Evolutionary conservation across 2,797 vertebrate species (phyloP), one percentile per base, ranked within the genome.

Genomic region (Phrynocephalus guinanensis): DNA sequence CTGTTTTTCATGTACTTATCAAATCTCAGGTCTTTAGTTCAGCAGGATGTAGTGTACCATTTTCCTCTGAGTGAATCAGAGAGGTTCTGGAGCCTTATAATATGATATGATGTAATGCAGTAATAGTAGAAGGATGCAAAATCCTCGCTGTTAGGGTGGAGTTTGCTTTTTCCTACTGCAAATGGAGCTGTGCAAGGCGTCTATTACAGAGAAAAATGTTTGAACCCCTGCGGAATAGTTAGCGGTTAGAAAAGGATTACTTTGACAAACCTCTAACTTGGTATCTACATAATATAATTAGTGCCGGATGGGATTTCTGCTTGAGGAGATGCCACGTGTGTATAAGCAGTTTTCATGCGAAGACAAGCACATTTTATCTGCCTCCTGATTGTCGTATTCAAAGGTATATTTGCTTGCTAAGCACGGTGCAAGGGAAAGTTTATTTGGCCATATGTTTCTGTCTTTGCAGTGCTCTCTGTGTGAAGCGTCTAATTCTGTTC

Each of bases 381-480:
- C 60, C 83, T 79, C 30, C 92, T 92, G 84, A 67, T 85, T 89
- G 91, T 91, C 87, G 92, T 91, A 81, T 84, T 92, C 91, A 92
- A 0, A 0, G 88, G 92, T 91, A 86, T 93, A 89, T 90, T 92
- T 93, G 87, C 90, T 86, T 94, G 88, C 91, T 86, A 91, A 92
- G 83, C 91, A 90, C 80, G 85, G 88, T 91, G 92, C 86, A 88
- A n/a, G 16, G 66, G 33, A 28, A 89, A 90, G 89, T 80, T 93
- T 94, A 92, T 95, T 95, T 91, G 85, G 50, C 94, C 92, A 92
- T 94, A 94, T 95, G 94, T 88, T 95, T 90, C 86, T 93, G 91
- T 93, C 92, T 94, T 95, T 94, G 89, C 91, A 90, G 79, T 85
- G 82, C 38, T 84, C 68, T 92, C 85, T 85, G 83, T 88, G 90